Percentiles rank a stretch among this genome's conserved stretches.
Evolutionary conservation across 2,888 invertebrate genomes (phyloP).

Genomic region (Fissipunctia ypsillon): DNA sequence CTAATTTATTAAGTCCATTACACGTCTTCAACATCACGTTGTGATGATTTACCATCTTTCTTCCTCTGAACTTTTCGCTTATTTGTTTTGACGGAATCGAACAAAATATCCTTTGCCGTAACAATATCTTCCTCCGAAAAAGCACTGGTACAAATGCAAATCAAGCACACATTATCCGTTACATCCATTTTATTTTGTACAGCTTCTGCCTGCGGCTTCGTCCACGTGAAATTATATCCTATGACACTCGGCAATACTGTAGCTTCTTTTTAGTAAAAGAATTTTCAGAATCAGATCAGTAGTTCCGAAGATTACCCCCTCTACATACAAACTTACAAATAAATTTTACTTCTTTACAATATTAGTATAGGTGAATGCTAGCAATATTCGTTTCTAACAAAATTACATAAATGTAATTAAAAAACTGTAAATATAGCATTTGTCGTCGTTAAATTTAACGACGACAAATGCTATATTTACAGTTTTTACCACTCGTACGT

Average conservation of each 20-base stretch:
- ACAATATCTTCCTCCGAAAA: not conserved
- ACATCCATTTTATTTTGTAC: not conserved
- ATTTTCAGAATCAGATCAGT: no score
- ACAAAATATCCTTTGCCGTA: not conserved
- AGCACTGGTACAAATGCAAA: not conserved
- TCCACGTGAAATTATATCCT: no score
- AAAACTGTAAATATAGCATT: no score
- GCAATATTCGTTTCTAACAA: not conserved
- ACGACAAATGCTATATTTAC: not conserved
- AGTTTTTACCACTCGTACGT: not conserved
- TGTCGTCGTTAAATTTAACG: no score
- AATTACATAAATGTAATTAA: not conserved
- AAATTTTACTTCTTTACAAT: no score
- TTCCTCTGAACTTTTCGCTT: not conserved
- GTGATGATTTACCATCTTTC: not conserved
- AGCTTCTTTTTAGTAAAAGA: no score
- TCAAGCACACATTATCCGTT: not conserved
- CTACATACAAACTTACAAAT: no score
- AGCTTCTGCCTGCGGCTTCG: not conserved
- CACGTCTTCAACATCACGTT: not conserved
- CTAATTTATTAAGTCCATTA: no score
- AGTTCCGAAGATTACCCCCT: no score
- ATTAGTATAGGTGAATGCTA: no score
- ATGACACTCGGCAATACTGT: no score
- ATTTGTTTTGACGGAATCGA: not conserved